phyloP scores from a whole-genome alignment of 2,888 invertebrate species.

The Lypha dubia region DNA sequence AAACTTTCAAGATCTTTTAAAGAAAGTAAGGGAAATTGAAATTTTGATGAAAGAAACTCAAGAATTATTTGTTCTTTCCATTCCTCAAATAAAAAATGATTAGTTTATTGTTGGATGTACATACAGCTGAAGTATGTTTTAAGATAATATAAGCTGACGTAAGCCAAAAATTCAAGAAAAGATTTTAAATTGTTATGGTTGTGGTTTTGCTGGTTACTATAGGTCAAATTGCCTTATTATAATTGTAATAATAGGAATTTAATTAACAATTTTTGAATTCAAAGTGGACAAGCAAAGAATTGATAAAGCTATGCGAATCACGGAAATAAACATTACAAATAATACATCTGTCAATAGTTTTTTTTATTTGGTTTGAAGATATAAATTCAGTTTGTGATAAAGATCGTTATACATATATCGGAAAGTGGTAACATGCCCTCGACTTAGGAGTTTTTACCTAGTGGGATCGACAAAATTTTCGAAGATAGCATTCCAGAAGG shows the following conservation, averaged over 20 bases:
- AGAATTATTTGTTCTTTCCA: background rate
- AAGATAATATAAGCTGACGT: conserved; percentile 25
- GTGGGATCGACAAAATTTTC: background rate
- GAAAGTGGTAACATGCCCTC: background rate
- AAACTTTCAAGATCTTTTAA: conserved; percentile 28
- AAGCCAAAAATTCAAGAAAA: conserved; percentile 14
- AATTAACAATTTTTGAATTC: background rate
- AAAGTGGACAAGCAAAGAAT: background rate
- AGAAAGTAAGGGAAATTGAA: conserved; percentile 31
- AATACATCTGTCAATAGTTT: too few species aligned
- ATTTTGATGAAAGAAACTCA: background rate
- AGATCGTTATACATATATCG: too few species aligned
- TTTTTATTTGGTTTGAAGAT: background rate
- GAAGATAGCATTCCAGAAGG: background rate
- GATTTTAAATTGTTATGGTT: conserved; percentile 45
- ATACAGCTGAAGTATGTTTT: background rate
- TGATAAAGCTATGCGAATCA: background rate
- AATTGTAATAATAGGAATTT: conserved; percentile 48
- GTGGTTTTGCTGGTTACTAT: conserved; percentile 40
- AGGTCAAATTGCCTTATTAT: conserved; percentile 49
- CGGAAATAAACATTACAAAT: background rate
- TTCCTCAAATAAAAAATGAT: background rate
- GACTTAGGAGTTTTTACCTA: background rate
- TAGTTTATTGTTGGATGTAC: conserved; percentile 1
- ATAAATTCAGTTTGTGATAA: background rate